These are phyloP conservation scores for Tortrix viridana DNA, from an alignment of 2,888 invertebrate genomes.

Conservation along the genomic window DNA sequence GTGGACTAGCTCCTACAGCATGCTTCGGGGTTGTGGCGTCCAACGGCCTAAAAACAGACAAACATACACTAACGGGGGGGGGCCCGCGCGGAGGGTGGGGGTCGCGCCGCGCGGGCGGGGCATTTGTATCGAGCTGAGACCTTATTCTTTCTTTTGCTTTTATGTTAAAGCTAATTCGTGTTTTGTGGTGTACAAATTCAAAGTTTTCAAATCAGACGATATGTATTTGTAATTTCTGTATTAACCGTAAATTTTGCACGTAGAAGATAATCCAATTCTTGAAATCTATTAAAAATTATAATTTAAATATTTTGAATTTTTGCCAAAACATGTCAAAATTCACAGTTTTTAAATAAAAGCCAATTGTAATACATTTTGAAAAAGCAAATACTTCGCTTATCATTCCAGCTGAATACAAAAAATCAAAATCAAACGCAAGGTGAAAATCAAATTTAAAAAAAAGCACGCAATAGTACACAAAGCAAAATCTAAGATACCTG, in stretches of 20 bases:
- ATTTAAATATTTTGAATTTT: too few species aligned
- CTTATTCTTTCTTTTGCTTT: background rate
- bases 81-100: conserved; percentile 47
- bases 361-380: conserved; percentile 16
- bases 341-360: conserved; percentile 18
- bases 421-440: conserved; percentile 29
- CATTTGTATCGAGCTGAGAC: conserved; percentile 56
- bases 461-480: conserved; percentile 40
- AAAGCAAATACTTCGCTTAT: conserved; percentile 3
- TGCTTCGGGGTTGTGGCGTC: conserved; percentile 83
- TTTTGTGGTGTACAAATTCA: too few species aligned
- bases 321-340: conserved; percentile 4
- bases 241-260: conserved; percentile 22
- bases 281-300: background rate
- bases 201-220: too few species aligned
- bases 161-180: background rate
- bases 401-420: conserved; percentile 44
- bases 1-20: conserved; percentile 84
- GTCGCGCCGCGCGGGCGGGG: conserved; percentile 4
- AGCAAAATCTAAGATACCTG: conserved; percentile 8
- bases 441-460: conserved; percentile 36
- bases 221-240: background rate
- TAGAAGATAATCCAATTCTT: background rate
- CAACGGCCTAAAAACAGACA: conserved; percentile 87
- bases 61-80: conserved; percentile 74